These are phyloP conservation scores for Drosophila yakuba DNA, from an alignment of 1,140 invertebrate species.

Conservation along the genomic window DNA sequence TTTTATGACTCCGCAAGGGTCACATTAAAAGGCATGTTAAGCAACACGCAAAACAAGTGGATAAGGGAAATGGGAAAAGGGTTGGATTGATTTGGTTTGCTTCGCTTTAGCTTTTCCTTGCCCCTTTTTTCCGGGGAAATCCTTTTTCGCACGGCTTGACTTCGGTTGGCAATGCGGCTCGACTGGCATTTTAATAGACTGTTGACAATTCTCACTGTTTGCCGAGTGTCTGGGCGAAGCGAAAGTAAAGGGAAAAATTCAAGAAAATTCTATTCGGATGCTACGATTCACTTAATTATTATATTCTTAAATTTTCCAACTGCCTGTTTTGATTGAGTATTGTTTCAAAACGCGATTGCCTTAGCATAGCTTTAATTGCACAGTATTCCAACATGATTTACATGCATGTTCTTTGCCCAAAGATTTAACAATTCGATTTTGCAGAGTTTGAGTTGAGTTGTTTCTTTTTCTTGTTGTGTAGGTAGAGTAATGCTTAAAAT, in stretches of 20 bases:
- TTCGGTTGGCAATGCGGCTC: constrained; percentile 42
- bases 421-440: constrained; percentile 11
- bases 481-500: not conserved
- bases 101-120: not conserved
- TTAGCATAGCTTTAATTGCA: not conserved
- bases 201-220: constrained; percentile 66
- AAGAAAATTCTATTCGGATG: not conserved
- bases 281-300: not conserved
- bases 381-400: not conserved
- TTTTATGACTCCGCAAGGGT: constrained; percentile 82
- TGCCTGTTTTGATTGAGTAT: not conserved
- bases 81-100: constrained; percentile 4
- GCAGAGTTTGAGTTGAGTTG: not conserved
- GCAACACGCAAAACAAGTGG: constrained; percentile 54
- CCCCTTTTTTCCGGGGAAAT: constrained; percentile 16
- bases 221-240: constrained; percentile 59
- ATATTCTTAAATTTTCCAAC: not conserved
- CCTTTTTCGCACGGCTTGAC: constrained; percentile 64
- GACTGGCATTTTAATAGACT: constrained; percentile 81
- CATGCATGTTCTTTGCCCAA: not conserved
- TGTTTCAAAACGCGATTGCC: not conserved
- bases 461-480: not conserved
- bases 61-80: constrained; percentile 13
- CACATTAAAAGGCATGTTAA: constrained; percentile 82
- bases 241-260: not conserved